Percentiles rank a stretch among this genome's conserved stretches.
Conservation (phyloP, 2,888 invertebrate genomes). For the Agrenia bidenticulata region DNA sequence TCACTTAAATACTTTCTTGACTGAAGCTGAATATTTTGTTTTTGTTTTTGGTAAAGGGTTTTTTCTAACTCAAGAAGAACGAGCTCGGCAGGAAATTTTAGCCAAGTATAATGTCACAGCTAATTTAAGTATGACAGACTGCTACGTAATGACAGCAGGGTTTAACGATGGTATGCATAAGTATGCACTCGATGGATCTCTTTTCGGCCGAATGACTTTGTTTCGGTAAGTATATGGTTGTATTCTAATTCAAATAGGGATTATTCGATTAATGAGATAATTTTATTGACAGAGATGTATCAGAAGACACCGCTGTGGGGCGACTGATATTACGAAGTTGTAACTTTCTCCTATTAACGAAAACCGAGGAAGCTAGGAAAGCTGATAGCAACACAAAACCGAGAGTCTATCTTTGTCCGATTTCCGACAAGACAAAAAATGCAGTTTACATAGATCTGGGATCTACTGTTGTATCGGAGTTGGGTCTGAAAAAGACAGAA, state of each 20-base stretch:
- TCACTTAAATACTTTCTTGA: no score
- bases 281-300: constrained; percentile 63
- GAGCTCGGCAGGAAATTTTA: constrained; percentile 50
- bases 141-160: constrained; percentile 43
- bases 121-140: constrained; percentile 37
- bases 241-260: constrained; percentile 1
- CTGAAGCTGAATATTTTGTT: background rate
- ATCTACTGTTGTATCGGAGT: constrained; percentile 65
- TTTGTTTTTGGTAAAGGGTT: constrained; percentile 38
- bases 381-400: constrained; percentile 29
- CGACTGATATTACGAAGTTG: constrained; percentile 75
- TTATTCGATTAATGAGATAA: constrained; percentile 3
- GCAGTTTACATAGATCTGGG: constrained; percentile 73
- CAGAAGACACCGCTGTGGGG: constrained; percentile 79
- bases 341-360: constrained; percentile 66
- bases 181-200: constrained; percentile 48
- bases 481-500: constrained; percentile 64
- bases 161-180: constrained; percentile 49
- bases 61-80: constrained; percentile 51
- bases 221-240: constrained; percentile 41
- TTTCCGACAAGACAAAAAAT: constrained; percentile 78
- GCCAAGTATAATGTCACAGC: constrained; percentile 52
- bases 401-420: constrained; percentile 70
- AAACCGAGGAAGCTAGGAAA: constrained; percentile 43
- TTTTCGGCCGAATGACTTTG: constrained; percentile 50